Conservation (phyloP, 2,113 vertebrate species). For the Pollachius pollachius region DNA sequence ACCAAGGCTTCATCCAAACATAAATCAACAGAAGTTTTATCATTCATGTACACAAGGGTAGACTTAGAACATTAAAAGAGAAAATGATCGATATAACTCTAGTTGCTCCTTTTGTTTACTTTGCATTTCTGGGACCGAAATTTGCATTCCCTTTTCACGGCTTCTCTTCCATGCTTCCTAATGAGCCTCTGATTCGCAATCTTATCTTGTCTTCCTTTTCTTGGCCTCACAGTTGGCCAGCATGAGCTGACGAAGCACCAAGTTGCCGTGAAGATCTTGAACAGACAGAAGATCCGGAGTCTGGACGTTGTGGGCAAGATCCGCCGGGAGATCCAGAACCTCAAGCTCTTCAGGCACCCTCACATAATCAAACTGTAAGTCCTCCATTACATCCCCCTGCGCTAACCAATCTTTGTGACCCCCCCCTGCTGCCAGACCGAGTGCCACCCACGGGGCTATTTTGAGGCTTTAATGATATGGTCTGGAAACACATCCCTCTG, state of each 20-base stretch:
- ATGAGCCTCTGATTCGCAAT: neutral
- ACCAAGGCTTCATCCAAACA: neutral
- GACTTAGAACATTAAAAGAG: too few relatives aligned
- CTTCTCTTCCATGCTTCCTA: neutral
- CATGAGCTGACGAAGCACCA: constrained; percentile 97
- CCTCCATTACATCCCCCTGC: constrained; percentile 44
- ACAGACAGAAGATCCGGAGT: constrained; percentile 97
- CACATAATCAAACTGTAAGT: constrained; percentile 99
- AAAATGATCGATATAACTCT: too few relatives aligned
- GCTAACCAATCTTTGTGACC: constrained; percentile 37
- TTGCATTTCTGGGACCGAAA: too few relatives aligned
- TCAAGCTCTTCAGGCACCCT: constrained; percentile 97
- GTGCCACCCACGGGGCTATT: constrained; percentile 60
- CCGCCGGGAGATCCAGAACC: constrained; percentile 96
- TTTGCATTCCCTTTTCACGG: neutral
- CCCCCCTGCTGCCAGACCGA: constrained; percentile 10
- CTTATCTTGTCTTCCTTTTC: neutral
- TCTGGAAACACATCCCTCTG: constrained; percentile 44
- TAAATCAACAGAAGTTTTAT: neutral
- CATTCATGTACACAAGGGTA: neutral
- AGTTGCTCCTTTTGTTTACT: too few relatives aligned
- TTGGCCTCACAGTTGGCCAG: constrained; percentile 81
- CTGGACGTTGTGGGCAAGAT: constrained; percentile 98
- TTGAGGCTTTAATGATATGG: constrained; percentile 41
- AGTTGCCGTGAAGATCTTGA: constrained; percentile 97